These are phyloP conservation scores for Nymphalis urticae DNA, from an alignment of 2,888 invertebrate genomes.

Conservation along the genomic window DNA sequence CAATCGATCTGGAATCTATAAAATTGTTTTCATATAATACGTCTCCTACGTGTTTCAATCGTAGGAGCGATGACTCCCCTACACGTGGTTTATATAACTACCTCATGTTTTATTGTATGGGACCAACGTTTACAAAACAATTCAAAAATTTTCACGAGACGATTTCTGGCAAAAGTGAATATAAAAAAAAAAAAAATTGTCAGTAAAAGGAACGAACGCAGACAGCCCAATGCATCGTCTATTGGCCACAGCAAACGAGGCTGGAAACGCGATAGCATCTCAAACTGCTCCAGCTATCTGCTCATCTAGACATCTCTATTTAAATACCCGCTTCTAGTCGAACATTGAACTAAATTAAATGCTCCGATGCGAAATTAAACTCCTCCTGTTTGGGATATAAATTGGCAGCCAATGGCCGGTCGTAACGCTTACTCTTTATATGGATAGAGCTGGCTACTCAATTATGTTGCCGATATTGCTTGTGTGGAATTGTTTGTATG, in stretches of 20 bases:
- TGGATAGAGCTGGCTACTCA: constrained; percentile 33
- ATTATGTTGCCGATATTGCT: constrained; percentile 34
- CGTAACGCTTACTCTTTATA: constrained; percentile 32
- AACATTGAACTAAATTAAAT: constrained; percentile 52
- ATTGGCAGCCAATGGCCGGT: constrained; percentile 36
- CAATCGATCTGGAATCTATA: constrained; percentile 11
- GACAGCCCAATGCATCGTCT: constrained; percentile 28
- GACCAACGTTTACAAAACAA: background rate
- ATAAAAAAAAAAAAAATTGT: constrained; percentile 1
- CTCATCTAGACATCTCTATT: constrained; percentile 74
- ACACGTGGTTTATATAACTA: background rate
- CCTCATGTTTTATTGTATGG: too few species aligned
- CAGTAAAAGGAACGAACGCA: constrained; percentile 1
- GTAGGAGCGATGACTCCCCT: constrained; percentile 1
- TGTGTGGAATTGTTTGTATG: constrained; percentile 35
- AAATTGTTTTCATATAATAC: constrained; percentile 25
- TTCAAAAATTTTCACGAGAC: background rate
- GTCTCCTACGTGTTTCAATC: constrained; percentile 29
- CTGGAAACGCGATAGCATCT: constrained; percentile 44
- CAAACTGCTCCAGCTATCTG: constrained; percentile 56
- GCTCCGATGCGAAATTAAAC: constrained; percentile 43
- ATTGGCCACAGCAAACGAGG: constrained; percentile 37
- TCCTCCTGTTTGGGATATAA: constrained; percentile 42
- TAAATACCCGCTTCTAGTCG: constrained; percentile 55
- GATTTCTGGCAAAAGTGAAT: background rate